Base-by-base conservation (phyloP, 2,113 vertebrate species). In the Dasyprocta punctata region DNA sequence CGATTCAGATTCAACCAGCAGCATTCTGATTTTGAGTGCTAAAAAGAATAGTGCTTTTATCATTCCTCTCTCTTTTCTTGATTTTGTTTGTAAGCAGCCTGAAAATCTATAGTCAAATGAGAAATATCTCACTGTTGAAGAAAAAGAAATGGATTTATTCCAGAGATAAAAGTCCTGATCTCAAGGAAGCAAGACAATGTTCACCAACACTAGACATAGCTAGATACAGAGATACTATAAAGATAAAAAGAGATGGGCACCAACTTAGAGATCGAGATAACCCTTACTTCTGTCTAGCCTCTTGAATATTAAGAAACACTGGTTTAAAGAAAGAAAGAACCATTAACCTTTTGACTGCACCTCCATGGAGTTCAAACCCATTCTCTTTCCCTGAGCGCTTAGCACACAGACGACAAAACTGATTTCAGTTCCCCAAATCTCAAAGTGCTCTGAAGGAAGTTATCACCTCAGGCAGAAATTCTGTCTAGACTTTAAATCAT, bases 341-440 rank as follows among this genome's bases (percentile, higher is more conserved):
- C 73, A 78, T 78, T 3, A 47, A 5, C n/a, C 33, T 83, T 83
- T 58, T 47, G 4, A 30, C 13, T 58, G 10, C 19, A 75, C 58
- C 54, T 91, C 22, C 26, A 54, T 0, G 20, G 38, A 92, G 33
- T 88, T 96, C 69, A 86, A 92, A 67, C 58, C 44, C 88, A 24
- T 63, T 82, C 19, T 87, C 38, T 58, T 56, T 28, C 44, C 44
- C 24, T 47, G 58, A 41, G 92, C 28, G 8, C 24, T 67, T 85
- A 73, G 86, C 5, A 12, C 71, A 52, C 20, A 52, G 60, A 89
- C 60, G 73, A 84, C n/a, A 95, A 93, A 89, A 89, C 36, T 65
- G 38, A 92, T 96, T 91, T 97, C 85, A 95, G 83, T 95, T 96
- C 89, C 78, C 80, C 82, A 97, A 95, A 94, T 93, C 58, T 78